Evolutionary conservation across 2,113 vertebrate species (phyloP).

Genomic region (Speoplatyrhinus poulsoni): DNA sequence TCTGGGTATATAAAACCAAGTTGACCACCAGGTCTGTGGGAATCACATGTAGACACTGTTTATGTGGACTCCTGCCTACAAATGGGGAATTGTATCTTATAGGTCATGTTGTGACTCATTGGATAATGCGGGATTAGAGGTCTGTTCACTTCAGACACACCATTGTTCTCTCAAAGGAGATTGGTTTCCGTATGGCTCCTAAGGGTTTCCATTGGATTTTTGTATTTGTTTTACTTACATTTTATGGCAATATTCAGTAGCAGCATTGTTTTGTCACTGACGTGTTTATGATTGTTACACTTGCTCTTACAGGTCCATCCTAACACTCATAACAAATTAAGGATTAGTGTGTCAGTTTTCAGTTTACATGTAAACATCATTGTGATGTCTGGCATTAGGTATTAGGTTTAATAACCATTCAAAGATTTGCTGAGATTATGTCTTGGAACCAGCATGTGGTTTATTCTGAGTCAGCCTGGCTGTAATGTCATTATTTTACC

Average conservation of each 20-base stretch:
- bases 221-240: not conserved
- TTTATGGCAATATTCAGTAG: no score
- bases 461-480: not conserved
- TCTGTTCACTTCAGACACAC: slow-evolving; percentile 22
- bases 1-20: not conserved
- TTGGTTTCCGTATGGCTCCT: not conserved
- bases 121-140: slow-evolving; percentile 73
- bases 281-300: not conserved
- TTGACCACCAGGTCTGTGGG: not conserved
- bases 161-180: slow-evolving; percentile 5
- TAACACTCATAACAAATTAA: slow-evolving; percentile 9
- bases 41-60: slow-evolving; percentile 2
- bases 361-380: slow-evolving; percentile 32
- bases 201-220: slow-evolving; percentile 11
- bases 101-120: slow-evolving; percentile 39
- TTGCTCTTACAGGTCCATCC: no score
- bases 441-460: not conserved
- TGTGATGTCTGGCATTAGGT: not conserved
- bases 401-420: not conserved
- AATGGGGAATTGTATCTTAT: slow-evolving; percentile 13
- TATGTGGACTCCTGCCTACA: slow-evolving; percentile 4
- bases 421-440: not conserved
- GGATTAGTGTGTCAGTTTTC: slow-evolving; percentile 46
- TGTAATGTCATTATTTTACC: not conserved
- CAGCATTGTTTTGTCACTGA: not conserved